Evolutionary conservation across 2,888 invertebrate species (phyloP).

Genomic region (Drosophila percnosoma): DNA sequence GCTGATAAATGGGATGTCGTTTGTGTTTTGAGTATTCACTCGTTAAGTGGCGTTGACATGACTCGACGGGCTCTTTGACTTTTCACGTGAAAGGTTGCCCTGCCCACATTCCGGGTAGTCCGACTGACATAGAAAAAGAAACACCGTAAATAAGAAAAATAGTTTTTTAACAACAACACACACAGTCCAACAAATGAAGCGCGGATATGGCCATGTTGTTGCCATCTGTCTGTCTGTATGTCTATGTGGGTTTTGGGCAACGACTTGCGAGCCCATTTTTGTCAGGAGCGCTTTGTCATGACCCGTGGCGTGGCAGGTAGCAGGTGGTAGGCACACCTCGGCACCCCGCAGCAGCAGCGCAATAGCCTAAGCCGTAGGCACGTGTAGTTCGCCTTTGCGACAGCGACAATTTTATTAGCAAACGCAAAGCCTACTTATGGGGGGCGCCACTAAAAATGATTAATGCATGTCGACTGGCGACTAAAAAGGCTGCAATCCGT

Average conservation of each 20-base stretch:
- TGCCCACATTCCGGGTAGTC: conserved; percentile 25
- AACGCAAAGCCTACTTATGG: conserved; percentile 78
- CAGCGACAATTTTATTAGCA: conserved; percentile 80
- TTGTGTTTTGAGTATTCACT: conserved; percentile 13
- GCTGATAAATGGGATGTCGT: conserved; percentile 37
- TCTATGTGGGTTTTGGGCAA: conserved; percentile 8
- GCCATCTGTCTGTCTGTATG: conserved; percentile 28
- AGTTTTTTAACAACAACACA: conserved; percentile 70
- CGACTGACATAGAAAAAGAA: background rate
- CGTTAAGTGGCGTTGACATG: conserved; percentile 48
- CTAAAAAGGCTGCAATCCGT: conserved; percentile 80
- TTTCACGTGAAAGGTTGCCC: conserved; percentile 21
- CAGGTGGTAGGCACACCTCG: conserved; percentile 60
- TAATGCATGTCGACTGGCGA: conserved; percentile 74
- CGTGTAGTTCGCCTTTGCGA: conserved; percentile 49
- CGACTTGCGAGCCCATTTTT: conserved; percentile 51
- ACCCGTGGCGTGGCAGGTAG: conserved; percentile 35
- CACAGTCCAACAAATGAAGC: conserved; percentile 11
- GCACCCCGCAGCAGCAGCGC: conserved; percentile 3
- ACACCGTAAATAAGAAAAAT: conserved; percentile 80
- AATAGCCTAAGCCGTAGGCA: conserved; percentile 40
- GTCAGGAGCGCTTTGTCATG: conserved; percentile 75
- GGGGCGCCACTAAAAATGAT: conserved; percentile 80
- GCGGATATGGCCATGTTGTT: conserved; percentile 46
- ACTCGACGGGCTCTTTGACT: conserved; percentile 44